phyloP scores from a whole-genome alignment of 2,113 vertebrate genomes.

The Burhinus bistriatus region DNA sequence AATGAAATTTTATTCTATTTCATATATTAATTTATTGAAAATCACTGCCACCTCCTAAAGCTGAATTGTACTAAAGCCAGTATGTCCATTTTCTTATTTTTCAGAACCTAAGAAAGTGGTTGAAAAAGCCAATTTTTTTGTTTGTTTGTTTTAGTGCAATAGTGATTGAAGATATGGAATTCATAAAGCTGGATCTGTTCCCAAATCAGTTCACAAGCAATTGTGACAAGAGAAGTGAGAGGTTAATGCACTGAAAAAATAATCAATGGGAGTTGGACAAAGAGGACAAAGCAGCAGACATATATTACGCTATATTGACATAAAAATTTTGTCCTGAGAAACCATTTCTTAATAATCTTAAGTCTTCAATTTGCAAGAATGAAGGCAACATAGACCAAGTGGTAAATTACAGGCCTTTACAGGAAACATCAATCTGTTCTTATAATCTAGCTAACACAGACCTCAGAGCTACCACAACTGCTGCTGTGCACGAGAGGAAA shows the following conservation, averaged over 20 bases:
- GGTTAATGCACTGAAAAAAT: neutral
- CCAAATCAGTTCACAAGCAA: neutral
- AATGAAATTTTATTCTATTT: neutral
- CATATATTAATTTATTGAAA: neutral
- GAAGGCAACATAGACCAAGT: neutral
- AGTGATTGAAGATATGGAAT: neutral
- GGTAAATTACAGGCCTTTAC: neutral
- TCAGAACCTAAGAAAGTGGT: neutral
- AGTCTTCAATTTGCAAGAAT: neutral
- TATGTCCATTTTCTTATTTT: neutral
- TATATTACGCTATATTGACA: neutral
- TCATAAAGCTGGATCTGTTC: neutral
- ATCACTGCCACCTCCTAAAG: neutral
- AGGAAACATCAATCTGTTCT: neutral
- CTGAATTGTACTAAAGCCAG: neutral
- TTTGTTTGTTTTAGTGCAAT: neutral
- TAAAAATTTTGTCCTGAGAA: neutral
- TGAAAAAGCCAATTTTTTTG: neutral
- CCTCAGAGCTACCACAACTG: neutral
- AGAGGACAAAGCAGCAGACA: neutral
- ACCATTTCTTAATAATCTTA: neutral
- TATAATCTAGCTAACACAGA: neutral
- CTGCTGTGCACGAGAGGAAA: neutral
- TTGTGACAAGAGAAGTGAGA: neutral
- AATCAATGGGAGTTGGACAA: neutral